phyloP scores from a whole-genome alignment of 1,140 invertebrate genomes.

The Ditylenchus dipsaci region DNA sequence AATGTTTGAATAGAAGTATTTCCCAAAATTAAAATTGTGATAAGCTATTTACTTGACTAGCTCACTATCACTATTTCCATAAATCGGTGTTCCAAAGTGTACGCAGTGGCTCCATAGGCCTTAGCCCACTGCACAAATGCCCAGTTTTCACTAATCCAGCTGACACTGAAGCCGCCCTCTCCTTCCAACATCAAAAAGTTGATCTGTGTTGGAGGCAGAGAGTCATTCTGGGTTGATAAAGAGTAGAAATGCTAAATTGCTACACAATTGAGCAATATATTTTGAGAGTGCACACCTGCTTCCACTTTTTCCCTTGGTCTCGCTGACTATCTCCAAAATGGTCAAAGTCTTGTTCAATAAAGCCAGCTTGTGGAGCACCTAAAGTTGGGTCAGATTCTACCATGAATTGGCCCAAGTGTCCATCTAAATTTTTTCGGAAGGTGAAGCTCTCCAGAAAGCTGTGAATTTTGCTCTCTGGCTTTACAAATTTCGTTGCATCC shows the following conservation, averaged over 20 bases:
- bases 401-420: too few species aligned
- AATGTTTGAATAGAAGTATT: too few species aligned
- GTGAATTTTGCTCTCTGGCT: too few species aligned
- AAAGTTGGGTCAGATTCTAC: too few species aligned
- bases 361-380: too few species aligned
- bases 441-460: too few species aligned
- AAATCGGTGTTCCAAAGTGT: constrained; percentile 4
- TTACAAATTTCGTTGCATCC: too few species aligned
- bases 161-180: background rate
- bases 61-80: constrained; percentile 6
- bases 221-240: background rate
- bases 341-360: constrained; percentile 6
- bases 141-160: background rate
- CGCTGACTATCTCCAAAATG: constrained; percentile 1
- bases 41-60: background rate
- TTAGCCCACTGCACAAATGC: background rate
- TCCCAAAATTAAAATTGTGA: too few species aligned
- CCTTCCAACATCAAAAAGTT: constrained; percentile 6
- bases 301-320: constrained; percentile 10
- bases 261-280: background rate
- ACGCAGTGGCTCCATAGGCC: background rate
- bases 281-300: background rate
- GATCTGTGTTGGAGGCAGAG: background rate
- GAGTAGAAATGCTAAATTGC: background rate
- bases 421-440: too few species aligned